These are phyloP conservation scores for Sciurus vulgaris DNA, from an alignment of 2,797 vertebrate species.

Conservation along the genomic window DNA sequence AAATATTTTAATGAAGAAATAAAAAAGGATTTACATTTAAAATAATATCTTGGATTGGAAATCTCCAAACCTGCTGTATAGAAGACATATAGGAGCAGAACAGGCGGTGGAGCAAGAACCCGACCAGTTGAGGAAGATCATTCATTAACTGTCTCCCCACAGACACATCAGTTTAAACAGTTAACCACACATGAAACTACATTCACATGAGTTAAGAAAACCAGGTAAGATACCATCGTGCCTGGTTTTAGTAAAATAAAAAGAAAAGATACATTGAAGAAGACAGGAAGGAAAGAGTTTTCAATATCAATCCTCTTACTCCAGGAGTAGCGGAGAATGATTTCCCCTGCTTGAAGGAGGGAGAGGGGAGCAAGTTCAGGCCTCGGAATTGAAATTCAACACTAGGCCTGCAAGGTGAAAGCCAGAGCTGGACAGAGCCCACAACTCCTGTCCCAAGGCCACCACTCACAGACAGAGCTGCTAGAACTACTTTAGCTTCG, in stretches of 20 bases:
- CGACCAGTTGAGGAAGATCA: background rate
- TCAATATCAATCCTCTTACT: background rate
- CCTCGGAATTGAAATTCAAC: background rate
- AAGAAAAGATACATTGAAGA: background rate
- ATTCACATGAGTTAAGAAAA: background rate
- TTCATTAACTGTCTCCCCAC: background rate
- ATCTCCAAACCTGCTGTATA: background rate
- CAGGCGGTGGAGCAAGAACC: background rate
- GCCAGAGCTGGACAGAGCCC: no score
- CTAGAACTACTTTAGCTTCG: no score
- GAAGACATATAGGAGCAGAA: background rate
- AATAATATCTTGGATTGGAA: background rate
- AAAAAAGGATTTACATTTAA: background rate
- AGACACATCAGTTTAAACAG: background rate
- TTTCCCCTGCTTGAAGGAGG: accelerated
- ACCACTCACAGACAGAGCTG: no score
- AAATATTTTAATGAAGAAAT: background rate
- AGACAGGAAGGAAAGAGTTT: background rate
- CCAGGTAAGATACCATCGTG: background rate
- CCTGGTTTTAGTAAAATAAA: background rate
- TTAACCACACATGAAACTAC: background rate
- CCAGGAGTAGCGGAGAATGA: background rate
- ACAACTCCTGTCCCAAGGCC: no score
- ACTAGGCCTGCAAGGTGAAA: background rate
- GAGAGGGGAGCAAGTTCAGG: no score